Base-by-base conservation (phyloP, 2,113 vertebrate species). In the Pan paniscus region DNA sequence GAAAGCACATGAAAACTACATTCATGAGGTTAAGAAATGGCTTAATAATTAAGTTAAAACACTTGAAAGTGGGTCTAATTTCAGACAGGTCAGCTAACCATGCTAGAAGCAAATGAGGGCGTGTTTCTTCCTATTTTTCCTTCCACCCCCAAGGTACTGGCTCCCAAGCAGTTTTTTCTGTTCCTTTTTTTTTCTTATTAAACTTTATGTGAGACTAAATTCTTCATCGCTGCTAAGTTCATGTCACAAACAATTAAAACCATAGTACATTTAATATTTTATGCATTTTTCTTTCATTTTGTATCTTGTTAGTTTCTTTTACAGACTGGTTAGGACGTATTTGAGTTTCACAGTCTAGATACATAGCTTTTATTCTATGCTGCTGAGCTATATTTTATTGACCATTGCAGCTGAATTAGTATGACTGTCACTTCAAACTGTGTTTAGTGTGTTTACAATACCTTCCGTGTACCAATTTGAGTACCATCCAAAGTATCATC, bases 41-140 rank as follows among this genome's bases (percentile, higher is more conserved):
- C 97, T 98, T 89, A 98, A 98, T 97, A 97, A 98, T 98, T 98
- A 97, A 98, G 90, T 97, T 94, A 93, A 98, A 98, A 89, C 75
- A 96, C 48, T 98, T 59, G 76, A 96, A 97, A 96, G 50, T 97
- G 9, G 95, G 48, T 96, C 91, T 98, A 25, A 97, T 98, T 98
- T 98, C 22, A 98, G 96, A 98, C 84, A 98, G 97, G 96, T 93
- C 93, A 97, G 76, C 88, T 98, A 98, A 97, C 70, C 89, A 32
- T 46, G 16, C 89, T 97, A 90, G 96, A 97, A 90, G 90, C 96
- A 94, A 97, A 96, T 93, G 86, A 91, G 68, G 57, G 2, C 95
- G 0, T 97, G 89, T 97, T 97, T 70, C 94, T 90, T 98, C 83
- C 96, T 96, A 88, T 84, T 96, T 94, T 95, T 67, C 95, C 84